Conservation (phyloP, 2,888 invertebrate species). For the Coenonympha arcania region DNA sequence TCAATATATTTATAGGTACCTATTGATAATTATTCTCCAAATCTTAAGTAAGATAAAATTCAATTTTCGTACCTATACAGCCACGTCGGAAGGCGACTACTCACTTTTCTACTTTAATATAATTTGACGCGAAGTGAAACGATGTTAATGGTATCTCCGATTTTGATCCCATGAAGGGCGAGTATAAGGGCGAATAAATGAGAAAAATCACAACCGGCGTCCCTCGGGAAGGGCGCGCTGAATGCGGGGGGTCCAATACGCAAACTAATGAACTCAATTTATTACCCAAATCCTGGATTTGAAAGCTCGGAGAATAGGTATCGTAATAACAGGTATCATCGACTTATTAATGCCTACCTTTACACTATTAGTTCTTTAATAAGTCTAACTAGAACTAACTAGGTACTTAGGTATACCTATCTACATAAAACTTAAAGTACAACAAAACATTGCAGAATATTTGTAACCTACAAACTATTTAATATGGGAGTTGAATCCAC, state of each 20-base stretch:
- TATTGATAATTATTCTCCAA: too few species aligned
- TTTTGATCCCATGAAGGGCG: slow-evolving; percentile 27
- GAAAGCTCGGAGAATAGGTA: not conserved
- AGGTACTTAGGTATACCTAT: too few species aligned
- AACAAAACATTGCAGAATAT: too few species aligned
- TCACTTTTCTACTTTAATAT: slow-evolving; percentile 20
- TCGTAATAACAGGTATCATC: too few species aligned
- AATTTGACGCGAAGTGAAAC: slow-evolving; percentile 23
- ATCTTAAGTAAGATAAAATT: not conserved
- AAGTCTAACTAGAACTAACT: too few species aligned
- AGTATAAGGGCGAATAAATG: slow-evolving; percentile 29
- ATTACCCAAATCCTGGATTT: slow-evolving; percentile 22
- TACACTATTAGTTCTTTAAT: too few species aligned
- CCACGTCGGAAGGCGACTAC: not conserved
- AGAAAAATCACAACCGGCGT: slow-evolving; percentile 28
- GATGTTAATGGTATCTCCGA: slow-evolving; percentile 28
- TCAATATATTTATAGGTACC: too few species aligned
- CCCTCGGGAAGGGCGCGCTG: slow-evolving; percentile 21
- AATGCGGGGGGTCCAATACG: slow-evolving; percentile 20
- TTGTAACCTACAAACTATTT: too few species aligned
- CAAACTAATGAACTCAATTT: slow-evolving; percentile 27
- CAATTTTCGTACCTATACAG: not conserved
- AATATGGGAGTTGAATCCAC: too few species aligned
- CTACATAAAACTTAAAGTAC: too few species aligned
- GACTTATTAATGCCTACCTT: too few species aligned